A percentile compares a stretch with the other conserved stretches of the same genome.
phyloP scores from a whole-genome alignment of 2,113 vertebrate genomes.

The Hassar affinis region DNA sequence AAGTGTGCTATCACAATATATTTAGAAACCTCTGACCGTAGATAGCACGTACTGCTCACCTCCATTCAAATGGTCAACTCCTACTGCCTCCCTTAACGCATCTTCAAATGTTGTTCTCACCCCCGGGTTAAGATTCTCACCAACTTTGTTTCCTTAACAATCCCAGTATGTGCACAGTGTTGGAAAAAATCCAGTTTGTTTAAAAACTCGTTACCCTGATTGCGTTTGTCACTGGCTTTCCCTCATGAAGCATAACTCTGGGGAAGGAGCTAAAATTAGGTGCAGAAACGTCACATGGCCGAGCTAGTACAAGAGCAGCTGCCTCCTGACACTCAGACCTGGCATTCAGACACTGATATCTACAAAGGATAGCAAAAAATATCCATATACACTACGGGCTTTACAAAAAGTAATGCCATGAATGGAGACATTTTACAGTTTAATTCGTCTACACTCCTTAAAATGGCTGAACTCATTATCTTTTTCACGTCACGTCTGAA shows the following conservation, averaged over 20 bases:
- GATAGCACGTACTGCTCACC: constrained; percentile 26
- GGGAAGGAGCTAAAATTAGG: constrained; percentile 77
- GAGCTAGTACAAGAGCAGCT: constrained; percentile 47
- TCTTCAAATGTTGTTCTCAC: background rate
- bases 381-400: background rate
- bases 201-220: constrained; percentile 28
- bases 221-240: constrained; percentile 42
- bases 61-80: constrained; percentile 20
- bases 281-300: constrained; percentile 72
- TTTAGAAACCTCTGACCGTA: background rate
- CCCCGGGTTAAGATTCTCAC: background rate
- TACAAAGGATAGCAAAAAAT: constrained; percentile 20
- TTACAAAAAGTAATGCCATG: background rate
- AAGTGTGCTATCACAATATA: background rate
- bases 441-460: background rate
- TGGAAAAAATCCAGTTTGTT: constrained; percentile 19
- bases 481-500: background rate
- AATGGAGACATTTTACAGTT: background rate
- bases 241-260: constrained; percentile 58
- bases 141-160: background rate
- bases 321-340: constrained; percentile 36
- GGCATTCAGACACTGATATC: background rate
- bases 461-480: background rate
- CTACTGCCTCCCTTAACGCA: background rate
- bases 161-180: background rate